phyloP scores from a whole-genome alignment of 2,888 invertebrate species.

The Agrochola macilenta region DNA sequence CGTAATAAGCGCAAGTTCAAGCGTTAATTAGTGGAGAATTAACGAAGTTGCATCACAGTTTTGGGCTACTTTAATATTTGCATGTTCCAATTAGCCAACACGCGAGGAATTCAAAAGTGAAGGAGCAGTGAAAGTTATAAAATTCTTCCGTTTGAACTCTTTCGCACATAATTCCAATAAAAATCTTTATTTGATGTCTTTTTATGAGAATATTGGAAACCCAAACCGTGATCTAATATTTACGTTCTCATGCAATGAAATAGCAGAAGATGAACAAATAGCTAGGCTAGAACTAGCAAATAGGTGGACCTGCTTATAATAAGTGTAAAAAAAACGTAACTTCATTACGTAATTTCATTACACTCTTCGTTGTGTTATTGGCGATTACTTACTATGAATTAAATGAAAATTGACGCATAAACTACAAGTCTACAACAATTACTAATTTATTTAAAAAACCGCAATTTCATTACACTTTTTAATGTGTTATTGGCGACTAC shows the following conservation, averaged over 20 bases:
- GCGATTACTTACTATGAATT: background rate
- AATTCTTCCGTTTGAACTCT: constrained; percentile 14
- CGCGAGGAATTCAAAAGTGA: constrained; percentile 26
- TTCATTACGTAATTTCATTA: background rate
- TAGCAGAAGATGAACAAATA: no score
- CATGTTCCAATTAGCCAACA: constrained; percentile 43
- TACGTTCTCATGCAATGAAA: background rate
- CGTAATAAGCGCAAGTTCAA: constrained; percentile 21
- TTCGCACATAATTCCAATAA: constrained; percentile 12
- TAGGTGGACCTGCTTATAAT: background rate
- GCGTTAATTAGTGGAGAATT: constrained; percentile 29
- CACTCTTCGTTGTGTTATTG: background rate
- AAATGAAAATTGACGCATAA: background rate
- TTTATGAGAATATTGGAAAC: constrained; percentile 7
- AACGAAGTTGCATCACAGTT: constrained; percentile 28
- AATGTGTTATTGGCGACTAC: background rate
- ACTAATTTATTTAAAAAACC: no score
- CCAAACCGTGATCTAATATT: background rate
- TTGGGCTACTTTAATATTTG: constrained; percentile 24
- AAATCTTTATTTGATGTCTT: background rate
- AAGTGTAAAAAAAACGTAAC: background rate
- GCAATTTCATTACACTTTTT: background rate
- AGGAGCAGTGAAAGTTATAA: constrained; percentile 55
- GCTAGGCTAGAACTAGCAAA: no score
- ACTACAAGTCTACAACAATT: no score